Percentiles rank a stretch among this genome's conserved stretches.
phyloP scores from a whole-genome alignment of 2,113 vertebrate species.

The Chloroceryle aenea region DNA sequence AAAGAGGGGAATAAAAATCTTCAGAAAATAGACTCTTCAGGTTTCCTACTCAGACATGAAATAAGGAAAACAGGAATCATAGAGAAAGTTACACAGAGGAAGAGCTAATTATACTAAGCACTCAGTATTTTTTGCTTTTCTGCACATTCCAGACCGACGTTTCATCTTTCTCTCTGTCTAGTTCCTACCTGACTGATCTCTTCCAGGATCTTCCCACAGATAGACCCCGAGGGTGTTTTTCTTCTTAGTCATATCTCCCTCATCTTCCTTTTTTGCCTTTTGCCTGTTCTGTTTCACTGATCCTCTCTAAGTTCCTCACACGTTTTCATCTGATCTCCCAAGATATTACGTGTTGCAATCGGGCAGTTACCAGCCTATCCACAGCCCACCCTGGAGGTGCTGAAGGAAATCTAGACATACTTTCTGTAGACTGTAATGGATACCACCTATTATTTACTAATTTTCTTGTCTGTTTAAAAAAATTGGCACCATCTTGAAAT shows the following conservation, averaged over 20 bases:
- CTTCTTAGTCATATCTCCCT: conserved; percentile 9
- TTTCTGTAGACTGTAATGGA: background rate
- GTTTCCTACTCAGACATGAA: background rate
- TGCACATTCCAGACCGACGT: conserved; percentile 44
- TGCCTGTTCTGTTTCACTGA: background rate
- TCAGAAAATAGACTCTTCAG: background rate
- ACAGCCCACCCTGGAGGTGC: conserved; percentile 53
- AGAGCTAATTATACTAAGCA: conserved; percentile 15
- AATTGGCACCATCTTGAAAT: background rate
- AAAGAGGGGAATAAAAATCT: background rate
- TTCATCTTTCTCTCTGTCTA: conserved; percentile 42
- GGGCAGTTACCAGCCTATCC: background rate
- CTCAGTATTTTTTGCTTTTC: background rate
- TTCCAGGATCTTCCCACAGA: conserved; percentile 39
- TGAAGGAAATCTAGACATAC: conserved; percentile 40
- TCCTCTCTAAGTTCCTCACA: background rate
- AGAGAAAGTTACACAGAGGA: background rate
- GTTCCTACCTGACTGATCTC: conserved; percentile 39
- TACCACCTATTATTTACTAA: background rate
- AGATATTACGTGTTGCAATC: conserved; percentile 15
- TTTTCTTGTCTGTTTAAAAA: conserved; percentile 23
- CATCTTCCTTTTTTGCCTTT: conserved; percentile 12
- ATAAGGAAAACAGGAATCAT: background rate
- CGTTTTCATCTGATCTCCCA: conserved; percentile 38
- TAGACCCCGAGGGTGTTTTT: conserved; percentile 20